Base-by-base conservation (phyloP, 1,140 invertebrate species). In the Meloidogyne hapla region DNA sequence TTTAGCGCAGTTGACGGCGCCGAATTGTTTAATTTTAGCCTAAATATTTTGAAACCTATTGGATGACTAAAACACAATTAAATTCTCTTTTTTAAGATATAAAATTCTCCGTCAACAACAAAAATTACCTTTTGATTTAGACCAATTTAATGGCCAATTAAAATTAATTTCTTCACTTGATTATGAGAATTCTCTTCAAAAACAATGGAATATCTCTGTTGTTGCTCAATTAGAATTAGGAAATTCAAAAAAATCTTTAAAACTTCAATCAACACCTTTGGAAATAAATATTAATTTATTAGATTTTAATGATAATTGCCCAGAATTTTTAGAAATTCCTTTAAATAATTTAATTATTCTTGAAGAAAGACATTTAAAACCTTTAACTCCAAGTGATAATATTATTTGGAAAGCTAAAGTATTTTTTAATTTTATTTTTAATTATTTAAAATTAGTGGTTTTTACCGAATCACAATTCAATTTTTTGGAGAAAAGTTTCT, bases 321-420 rank as follows among this genome's bases (percentile, higher is more conserved):
- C 80, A n/a, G 33, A 82, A 63, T 82, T 82, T 48, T 42, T 74
- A 26, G 48, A 75, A 40, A 67, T 75, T 75, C 73, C 69, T 69
- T 62, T 45, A 42, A 62, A 64, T 28, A 45, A 69, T 42, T 26
- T 40, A 42, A 75, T 75, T 23, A 40, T 38, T 42, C 68, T 72
- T 25, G 21, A 38, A 26, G 40, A 72, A 28, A 61, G 4, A 33
- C 68, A 80, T 13, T n/a, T 33, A 40, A 28, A 76, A 26, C 48
- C 79, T 9, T 21, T 21, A 82, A 83, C 64, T 10, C 28, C 81
- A 21, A 21, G 18, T 15, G 68, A 81, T 33, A 45, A 38, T 26
- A 40, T 81, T 9, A 74, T 89, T 9, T 81, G 88, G 5, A 82
- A 80, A n/a, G 82, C 89, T 26, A 81, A 84, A 25, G 48, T 56